phyloP scores from a whole-genome alignment of 2,797 vertebrate species.

The Borostomias antarcticus region DNA sequence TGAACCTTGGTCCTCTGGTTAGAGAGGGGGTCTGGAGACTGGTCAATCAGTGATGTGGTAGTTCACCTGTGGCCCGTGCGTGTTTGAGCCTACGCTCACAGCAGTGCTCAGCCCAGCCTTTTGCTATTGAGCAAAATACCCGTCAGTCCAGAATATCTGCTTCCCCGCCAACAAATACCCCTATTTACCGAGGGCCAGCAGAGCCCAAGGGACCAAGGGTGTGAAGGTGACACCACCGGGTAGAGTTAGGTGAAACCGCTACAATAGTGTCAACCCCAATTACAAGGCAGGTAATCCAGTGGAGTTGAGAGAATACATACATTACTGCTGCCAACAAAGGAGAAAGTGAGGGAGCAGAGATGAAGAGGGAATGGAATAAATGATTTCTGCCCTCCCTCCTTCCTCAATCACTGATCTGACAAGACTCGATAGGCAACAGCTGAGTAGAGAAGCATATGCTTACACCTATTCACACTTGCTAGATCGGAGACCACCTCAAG shows the following conservation, averaged over 20 bases:
- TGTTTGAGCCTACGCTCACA: conserved; percentile 7
- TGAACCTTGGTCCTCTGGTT: conserved; percentile 25
- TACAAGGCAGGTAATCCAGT: no score
- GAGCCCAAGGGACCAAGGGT: not conserved
- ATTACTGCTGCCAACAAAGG: not conserved
- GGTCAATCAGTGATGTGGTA: conserved; percentile 32
- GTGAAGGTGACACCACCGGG: conserved; percentile 8
- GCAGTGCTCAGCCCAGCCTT: conserved; percentile 43
- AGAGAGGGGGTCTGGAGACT: conserved; percentile 4
- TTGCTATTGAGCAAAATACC: conserved; percentile 54
- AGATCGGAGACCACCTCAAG: no score
- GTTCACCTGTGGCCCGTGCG: conserved; percentile 19
- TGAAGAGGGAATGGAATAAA: no score
- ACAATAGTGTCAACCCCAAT: not conserved
- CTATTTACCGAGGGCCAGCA: conserved; percentile 40
- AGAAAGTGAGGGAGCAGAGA: conserved; percentile 5
- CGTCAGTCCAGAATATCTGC: conserved; percentile 56
- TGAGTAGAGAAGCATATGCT: no score
- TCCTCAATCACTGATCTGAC: no score
- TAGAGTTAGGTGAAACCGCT: not conserved
- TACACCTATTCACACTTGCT: no score
- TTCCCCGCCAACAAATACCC: conserved; percentile 23
- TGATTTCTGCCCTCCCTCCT: conserved; percentile 4
- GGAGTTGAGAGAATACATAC: no score
- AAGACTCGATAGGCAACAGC: no score